Conservation (phyloP, 2,113 vertebrate species). For the Paramisgurnus dabryanus region DNA sequence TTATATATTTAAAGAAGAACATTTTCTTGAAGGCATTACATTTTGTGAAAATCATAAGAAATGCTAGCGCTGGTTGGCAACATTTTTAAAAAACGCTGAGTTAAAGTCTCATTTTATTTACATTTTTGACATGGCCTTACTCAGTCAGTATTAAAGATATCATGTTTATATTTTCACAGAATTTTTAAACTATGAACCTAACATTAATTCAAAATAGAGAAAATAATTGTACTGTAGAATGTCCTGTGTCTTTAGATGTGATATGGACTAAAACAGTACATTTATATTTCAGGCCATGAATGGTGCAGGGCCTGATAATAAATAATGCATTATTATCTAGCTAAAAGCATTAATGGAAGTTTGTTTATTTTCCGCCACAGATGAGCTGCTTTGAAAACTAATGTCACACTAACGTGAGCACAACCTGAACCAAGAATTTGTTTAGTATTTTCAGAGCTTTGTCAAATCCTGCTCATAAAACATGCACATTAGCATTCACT, state of each 20-base stretch:
- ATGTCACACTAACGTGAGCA: slow-evolving; percentile 49
- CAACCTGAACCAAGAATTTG: slow-evolving; percentile 29
- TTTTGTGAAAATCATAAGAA: too few relatives aligned
- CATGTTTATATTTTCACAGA: too few relatives aligned
- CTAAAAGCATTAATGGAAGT: slow-evolving; percentile 53
- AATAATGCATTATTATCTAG: slow-evolving; percentile 68
- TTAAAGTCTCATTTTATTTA: too few relatives aligned
- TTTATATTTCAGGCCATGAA: slow-evolving; percentile 73
- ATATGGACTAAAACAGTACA: background rate
- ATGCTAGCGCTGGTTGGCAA: too few relatives aligned
- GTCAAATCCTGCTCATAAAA: background rate
- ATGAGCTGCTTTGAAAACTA: slow-evolving; percentile 56
- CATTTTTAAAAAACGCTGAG: too few relatives aligned
- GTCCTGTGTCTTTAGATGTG: background rate
- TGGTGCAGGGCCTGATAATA: slow-evolving; percentile 71
- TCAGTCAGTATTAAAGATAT: too few relatives aligned
- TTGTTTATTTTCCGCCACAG: slow-evolving; percentile 31
- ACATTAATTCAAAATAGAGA: too few relatives aligned
- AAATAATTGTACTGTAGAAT: background rate
- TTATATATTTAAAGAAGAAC: too few relatives aligned
- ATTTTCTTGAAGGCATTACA: too few relatives aligned
- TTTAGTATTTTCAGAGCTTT: background rate
- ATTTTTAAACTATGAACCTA: too few relatives aligned
- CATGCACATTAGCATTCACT: background rate
- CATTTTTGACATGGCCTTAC: too few relatives aligned